These are phyloP conservation scores for Archips xylosteana DNA, from an alignment of 2,888 invertebrate species.

Conservation along the genomic window DNA sequence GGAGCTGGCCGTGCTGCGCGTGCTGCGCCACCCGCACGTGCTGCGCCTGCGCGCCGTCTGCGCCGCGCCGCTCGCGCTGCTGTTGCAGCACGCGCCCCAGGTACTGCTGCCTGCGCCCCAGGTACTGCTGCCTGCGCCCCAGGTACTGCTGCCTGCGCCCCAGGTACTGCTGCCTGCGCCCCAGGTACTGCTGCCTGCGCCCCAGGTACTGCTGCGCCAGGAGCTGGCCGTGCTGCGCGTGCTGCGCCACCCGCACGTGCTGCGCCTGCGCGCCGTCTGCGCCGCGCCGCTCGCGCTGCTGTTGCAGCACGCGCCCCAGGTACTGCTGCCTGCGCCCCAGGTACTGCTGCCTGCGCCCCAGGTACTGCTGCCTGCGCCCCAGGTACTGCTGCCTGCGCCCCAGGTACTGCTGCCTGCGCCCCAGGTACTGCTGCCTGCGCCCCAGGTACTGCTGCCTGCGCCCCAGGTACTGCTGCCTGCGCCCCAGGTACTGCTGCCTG, in stretches of 20 bases:
- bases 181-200: too few relatives aligned
- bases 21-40: constrained; percentile 95
- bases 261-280: constrained; percentile 96
- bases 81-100: constrained; percentile 94
- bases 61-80: constrained; percentile 94
- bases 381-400: constrained; percentile 93
- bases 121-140: too few relatives aligned
- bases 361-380: too few relatives aligned
- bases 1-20: constrained; percentile 94
- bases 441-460: too few relatives aligned
- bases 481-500: constrained; percentile 80
- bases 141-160: too few relatives aligned
- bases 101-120: constrained; percentile 52
- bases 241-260: constrained; percentile 95
- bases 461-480: constrained; percentile 96
- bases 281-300: constrained; percentile 95
- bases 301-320: constrained; percentile 93
- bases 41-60: constrained; percentile 96
- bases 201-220: too few relatives aligned
- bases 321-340: constrained; percentile 45
- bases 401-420: constrained; percentile 96
- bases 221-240: constrained; percentile 95
- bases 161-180: too few relatives aligned
- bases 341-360: too few relatives aligned
- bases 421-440: constrained; percentile 97